Percentiles rank a stretch among this genome's conserved stretches.
phyloP scores from a whole-genome alignment of 2,797 vertebrate species.

The Sciurus vulgaris region DNA sequence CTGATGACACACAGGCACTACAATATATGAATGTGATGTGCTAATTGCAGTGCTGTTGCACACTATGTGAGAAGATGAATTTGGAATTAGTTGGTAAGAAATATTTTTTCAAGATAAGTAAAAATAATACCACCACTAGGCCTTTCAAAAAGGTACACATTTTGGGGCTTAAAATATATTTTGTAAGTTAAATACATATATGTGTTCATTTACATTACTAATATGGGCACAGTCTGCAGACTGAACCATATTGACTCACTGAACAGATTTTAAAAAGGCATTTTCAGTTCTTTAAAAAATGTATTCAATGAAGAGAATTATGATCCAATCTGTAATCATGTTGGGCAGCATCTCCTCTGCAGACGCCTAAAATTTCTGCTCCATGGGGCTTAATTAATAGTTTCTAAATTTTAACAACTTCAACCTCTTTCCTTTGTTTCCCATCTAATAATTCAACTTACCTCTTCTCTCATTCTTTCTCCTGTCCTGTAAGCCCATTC shows the following conservation, averaged over 20 bases:
- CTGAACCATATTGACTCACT: background rate
- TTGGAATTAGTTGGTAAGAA: constrained; percentile 55
- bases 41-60: background rate
- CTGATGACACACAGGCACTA: background rate
- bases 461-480: background rate
- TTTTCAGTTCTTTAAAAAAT: background rate
- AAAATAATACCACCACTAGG: background rate
- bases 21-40: background rate
- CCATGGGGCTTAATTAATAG: background rate
- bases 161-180: constrained; percentile 19
- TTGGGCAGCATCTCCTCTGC: background rate
- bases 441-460: background rate
- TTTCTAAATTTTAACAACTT: constrained; percentile 14
- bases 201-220: background rate
- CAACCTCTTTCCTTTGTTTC: background rate
- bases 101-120: constrained; percentile 24
- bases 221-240: background rate
- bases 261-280: background rate
- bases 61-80: constrained; percentile 45
- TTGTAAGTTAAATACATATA: background rate
- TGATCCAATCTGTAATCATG: constrained; percentile 45
- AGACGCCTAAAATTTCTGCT: constrained; percentile 26
- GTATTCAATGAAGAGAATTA: constrained; percentile 18
- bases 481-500: background rate
- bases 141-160: constrained; percentile 53